A percentile compares a stretch with the other conserved stretches of the same genome.
phyloP scores from a whole-genome alignment of 2,797 vertebrate genomes.

The Leuciscus waleckii region DNA sequence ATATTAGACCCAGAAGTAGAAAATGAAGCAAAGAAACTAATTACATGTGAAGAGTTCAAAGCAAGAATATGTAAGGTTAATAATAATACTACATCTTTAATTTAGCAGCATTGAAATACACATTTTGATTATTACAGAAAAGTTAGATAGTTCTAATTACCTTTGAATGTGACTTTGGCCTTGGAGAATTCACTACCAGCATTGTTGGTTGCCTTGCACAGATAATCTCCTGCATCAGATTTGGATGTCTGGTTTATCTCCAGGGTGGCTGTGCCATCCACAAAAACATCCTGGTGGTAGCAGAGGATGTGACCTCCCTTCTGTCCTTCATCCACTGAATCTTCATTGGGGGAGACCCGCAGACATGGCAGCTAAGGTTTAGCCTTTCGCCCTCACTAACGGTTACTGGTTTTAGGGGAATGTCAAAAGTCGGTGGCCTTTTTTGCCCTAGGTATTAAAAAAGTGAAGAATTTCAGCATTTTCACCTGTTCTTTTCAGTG shows the following conservation, averaged over 20 bases:
- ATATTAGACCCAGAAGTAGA: constrained; percentile 17
- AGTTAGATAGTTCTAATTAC: constrained; percentile 69
- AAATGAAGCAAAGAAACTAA: neutral
- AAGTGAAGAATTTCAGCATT: constrained; percentile 15
- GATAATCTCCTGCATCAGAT: constrained; percentile 89
- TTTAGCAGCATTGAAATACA: neutral
- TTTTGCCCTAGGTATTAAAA: constrained; percentile 77
- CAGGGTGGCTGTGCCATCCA: constrained; percentile 81
- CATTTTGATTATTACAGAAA: neutral
- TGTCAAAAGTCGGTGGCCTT: constrained; percentile 87
- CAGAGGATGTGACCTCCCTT: constrained; percentile 86
- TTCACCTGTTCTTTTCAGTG: neutral
- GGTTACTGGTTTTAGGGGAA: constrained; percentile 81
- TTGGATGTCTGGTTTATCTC: constrained; percentile 81
- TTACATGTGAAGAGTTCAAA: neutral
- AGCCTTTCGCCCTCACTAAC: constrained; percentile 85
- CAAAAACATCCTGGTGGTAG: constrained; percentile 85
- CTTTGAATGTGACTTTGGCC: constrained; percentile 89
- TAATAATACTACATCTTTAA: neutral
- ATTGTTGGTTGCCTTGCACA: constrained; percentile 93
- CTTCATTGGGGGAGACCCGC: constrained; percentile 85
- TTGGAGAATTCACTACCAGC: constrained; percentile 90
- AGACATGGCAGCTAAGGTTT: constrained; percentile 86
- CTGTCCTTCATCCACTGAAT: constrained; percentile 96
- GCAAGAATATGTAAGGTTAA: constrained; percentile 9